Evolutionary conservation across 2,888 invertebrate species (phyloP).

Genomic region (Eristalis tenax): DNA sequence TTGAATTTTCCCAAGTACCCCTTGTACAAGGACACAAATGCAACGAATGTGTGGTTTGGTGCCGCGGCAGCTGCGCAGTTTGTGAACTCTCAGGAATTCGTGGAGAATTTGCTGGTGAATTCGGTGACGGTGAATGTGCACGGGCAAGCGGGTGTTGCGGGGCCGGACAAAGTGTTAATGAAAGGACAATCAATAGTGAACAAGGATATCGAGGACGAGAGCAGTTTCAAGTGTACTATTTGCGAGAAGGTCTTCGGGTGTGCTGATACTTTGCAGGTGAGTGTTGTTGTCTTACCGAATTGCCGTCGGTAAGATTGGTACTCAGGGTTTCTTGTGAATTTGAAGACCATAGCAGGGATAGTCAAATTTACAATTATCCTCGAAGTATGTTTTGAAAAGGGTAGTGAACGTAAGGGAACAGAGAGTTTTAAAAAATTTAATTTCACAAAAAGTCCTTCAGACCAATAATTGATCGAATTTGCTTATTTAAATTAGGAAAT

Average conservation of each 20-base stretch:
- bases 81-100: conserved; percentile 63
- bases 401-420: background rate
- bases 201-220: conserved; percentile 76
- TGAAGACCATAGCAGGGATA: background rate
- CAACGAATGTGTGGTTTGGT: conserved; percentile 54
- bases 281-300: conserved; percentile 33
- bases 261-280: conserved; percentile 80
- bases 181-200: conserved; percentile 9
- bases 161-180: conserved; percentile 8
- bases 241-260: conserved; percentile 81
- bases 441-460: background rate
- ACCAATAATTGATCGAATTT: background rate
- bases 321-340: background rate
- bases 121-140: conserved; percentile 66
- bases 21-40: conserved; percentile 49
- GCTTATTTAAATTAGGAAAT: background rate
- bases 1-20: conserved; percentile 66
- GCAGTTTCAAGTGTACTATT: conserved; percentile 80
- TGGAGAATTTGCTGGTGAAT: conserved; percentile 71
- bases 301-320: conserved; percentile 35
- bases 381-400: no score
- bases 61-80: conserved; percentile 58
- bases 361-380: background rate
- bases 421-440: background rate
- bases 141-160: background rate